Conservation (phyloP, 2,113 vertebrate species). For the Trichechus manatus region DNA sequence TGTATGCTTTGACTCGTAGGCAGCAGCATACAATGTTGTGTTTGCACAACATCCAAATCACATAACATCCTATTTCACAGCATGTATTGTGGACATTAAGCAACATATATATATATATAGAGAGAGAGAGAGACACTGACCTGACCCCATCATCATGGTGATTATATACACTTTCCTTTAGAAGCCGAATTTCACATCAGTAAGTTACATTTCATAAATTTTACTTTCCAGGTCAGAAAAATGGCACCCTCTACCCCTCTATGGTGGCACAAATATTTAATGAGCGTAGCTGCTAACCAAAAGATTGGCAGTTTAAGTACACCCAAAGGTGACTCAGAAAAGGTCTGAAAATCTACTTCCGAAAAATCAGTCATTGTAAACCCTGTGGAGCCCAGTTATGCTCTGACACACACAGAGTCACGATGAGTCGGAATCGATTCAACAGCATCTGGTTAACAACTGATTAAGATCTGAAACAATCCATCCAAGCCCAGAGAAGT, state of each 20-base stretch:
- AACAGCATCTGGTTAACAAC: neutral
- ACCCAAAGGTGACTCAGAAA: neutral
- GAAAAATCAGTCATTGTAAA: neutral
- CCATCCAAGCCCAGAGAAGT: neutral
- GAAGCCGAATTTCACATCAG: neutral
- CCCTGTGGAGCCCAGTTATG: neutral
- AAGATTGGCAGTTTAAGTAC: neutral
- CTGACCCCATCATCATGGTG: neutral
- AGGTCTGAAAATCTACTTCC: neutral
- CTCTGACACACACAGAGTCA: neutral
- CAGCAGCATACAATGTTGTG: no score
- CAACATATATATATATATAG: no score
- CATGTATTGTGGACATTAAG: no score
- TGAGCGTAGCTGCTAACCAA: neutral
- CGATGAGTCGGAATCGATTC: neutral
- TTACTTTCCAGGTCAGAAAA: neutral
- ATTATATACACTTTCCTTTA: neutral
- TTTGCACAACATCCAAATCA: no score
- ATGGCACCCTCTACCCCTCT: neutral
- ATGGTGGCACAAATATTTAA: neutral
- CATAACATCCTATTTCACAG: no score
- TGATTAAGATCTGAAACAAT: neutral
- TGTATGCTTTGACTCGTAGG: no score
- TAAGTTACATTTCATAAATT: constrained; percentile 21
- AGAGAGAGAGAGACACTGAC: neutral